Conservation (phyloP, 2,888 invertebrate species). For the Liopterus haemorrhoidalis region DNA sequence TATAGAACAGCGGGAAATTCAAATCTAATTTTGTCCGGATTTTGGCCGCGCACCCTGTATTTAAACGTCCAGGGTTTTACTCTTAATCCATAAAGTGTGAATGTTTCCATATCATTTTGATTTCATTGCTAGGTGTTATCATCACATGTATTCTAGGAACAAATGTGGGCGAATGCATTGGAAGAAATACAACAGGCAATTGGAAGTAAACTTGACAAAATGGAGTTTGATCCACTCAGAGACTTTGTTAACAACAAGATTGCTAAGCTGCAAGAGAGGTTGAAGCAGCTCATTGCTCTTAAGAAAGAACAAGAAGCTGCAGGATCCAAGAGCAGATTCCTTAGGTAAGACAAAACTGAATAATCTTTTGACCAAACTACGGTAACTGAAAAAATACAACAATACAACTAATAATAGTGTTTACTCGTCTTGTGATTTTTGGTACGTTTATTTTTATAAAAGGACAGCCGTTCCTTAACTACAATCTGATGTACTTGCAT, state of each 20-base stretch:
- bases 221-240: conserved; percentile 58
- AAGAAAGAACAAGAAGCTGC: conserved; percentile 64
- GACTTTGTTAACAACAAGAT: conserved; percentile 60
- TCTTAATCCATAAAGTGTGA: no score
- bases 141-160: conserved; percentile 48
- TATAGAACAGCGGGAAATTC: no score
- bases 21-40: no score
- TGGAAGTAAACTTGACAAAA: conserved; percentile 60
- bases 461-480: no score
- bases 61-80: not conserved
- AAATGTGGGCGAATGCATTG: conserved; percentile 59
- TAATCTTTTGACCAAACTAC: conserved; percentile 5
- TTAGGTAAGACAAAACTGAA: conserved; percentile 47
- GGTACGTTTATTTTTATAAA: no score
- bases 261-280: conserved; percentile 54
- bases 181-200: conserved; percentile 63
- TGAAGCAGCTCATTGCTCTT: conserved; percentile 54
- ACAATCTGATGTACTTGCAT: no score
- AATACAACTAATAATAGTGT: not conserved
- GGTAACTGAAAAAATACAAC: not conserved
- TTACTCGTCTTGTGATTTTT: not conserved
- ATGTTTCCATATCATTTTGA: not conserved
- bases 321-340: conserved; percentile 59
- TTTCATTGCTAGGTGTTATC: not conserved
- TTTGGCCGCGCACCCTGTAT: no score